Evolutionary conservation across 1,140 invertebrate species (phyloP).

Genomic region (Heterodera schachtii): DNA sequence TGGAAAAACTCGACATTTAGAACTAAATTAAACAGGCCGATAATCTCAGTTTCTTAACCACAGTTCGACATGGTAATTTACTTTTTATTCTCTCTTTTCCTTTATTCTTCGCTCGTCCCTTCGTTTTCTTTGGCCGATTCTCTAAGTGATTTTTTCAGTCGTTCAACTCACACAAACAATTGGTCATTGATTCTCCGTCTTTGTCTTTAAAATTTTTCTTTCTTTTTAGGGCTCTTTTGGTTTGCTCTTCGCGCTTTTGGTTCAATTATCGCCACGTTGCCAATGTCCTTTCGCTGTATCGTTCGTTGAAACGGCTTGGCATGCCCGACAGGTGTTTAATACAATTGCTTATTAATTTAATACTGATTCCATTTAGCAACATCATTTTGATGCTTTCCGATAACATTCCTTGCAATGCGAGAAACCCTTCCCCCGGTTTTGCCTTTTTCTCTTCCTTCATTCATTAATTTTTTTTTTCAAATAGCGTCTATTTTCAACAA

Average conservation of each 20-base stretch:
- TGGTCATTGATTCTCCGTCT: slow-evolving; percentile 1
- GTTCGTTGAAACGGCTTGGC: slow-evolving; percentile 92
- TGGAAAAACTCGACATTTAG: too few species aligned
- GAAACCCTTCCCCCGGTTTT: slow-evolving; percentile 90
- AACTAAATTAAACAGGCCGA: too few species aligned
- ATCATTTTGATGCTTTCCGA: slow-evolving; percentile 99
- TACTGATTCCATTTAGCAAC: slow-evolving; percentile 66
- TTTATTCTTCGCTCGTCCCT: background rate
- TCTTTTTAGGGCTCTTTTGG: slow-evolving; percentile 82
- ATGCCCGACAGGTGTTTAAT: slow-evolving; percentile 80
- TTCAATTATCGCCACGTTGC: slow-evolving; percentile 99
- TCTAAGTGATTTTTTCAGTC: slow-evolving; percentile 16
- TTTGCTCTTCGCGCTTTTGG: slow-evolving; percentile 97
- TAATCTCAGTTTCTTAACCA: background rate
- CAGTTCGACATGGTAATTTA: background rate
- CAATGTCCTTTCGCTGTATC: slow-evolving; percentile 95
- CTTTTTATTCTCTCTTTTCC: background rate
- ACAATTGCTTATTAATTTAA: background rate
- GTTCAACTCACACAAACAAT: slow-evolving; percentile 35
- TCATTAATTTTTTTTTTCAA: slow-evolving; percentile 19
- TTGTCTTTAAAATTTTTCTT: background rate
- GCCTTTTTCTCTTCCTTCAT: background rate
- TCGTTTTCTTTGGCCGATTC: background rate
- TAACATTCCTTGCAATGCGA: slow-evolving; percentile 97
- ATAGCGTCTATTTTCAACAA: slow-evolving; percentile 91